Percentiles rank a stretch among this genome's conserved stretches.
These are phyloP conservation scores for Tetropium fuscum DNA, from an alignment of 2,888 invertebrate genomes.

Conservation along the genomic window DNA sequence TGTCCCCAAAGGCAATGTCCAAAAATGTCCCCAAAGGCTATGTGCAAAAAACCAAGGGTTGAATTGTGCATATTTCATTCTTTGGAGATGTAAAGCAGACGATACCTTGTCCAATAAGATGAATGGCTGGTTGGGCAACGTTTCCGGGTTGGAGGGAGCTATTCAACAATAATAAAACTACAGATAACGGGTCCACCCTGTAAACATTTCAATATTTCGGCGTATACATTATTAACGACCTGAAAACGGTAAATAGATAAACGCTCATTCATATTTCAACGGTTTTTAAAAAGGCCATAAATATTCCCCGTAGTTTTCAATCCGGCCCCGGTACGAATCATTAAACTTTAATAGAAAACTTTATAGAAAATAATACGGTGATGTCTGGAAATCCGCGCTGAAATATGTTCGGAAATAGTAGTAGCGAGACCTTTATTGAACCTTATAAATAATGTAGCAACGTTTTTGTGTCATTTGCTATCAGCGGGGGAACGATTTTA, in stretches of 20 bases:
- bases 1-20: too few relatives aligned
- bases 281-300: slow-evolving; percentile 14
- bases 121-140: too few relatives aligned
- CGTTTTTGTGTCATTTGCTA: slow-evolving; percentile 31
- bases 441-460: slow-evolving; percentile 35
- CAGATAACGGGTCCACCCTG: too few relatives aligned
- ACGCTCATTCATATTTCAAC: slow-evolving; percentile 15
- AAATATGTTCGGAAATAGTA: slow-evolving; percentile 28
- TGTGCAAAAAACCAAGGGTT: too few relatives aligned
- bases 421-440: slow-evolving; percentile 28
- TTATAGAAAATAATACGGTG: slow-evolving; percentile 4
- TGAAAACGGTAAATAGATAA: slow-evolving; percentile 7
- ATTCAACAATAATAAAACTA: too few relatives aligned
- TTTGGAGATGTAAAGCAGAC: too few relatives aligned
- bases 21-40: too few relatives aligned
- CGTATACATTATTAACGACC: neutral
- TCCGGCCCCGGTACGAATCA: slow-evolving; percentile 19
- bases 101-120: too few relatives aligned
- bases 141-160: too few relatives aligned
- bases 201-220: neutral
- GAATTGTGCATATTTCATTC: too few relatives aligned
- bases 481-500: slow-evolving; percentile 30
- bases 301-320: slow-evolving; percentile 26
- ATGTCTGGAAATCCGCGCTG: slow-evolving; percentile 7
- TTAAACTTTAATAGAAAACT: slow-evolving; percentile 31